These are phyloP conservation scores for Tenthredo amoena DNA, from an alignment of 2,888 invertebrate species.

Conservation along the genomic window DNA sequence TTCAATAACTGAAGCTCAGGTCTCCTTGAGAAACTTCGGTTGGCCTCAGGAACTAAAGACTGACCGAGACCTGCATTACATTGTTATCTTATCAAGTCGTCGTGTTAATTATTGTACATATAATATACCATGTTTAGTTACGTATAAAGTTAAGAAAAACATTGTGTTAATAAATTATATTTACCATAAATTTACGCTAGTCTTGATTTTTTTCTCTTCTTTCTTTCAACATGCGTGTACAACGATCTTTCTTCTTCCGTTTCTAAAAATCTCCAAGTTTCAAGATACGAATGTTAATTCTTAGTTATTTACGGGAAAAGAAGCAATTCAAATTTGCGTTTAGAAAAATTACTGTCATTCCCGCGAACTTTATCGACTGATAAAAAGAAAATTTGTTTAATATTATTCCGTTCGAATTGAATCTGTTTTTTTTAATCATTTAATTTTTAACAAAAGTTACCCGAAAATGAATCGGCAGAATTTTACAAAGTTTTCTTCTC, in stretches of 20 bases:
- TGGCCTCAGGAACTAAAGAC: slow-evolving; percentile 76
- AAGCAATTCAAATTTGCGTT: background rate
- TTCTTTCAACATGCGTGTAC: background rate
- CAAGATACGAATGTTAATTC: background rate
- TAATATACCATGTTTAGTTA: slow-evolving; percentile 73
- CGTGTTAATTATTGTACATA: slow-evolving; percentile 71
- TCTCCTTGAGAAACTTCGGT: slow-evolving; percentile 67
- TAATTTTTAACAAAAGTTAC: background rate
- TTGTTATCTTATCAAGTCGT: slow-evolving; percentile 73
- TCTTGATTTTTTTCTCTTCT: background rate
- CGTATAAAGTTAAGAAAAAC: slow-evolving; percentile 67
- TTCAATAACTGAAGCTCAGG: slow-evolving; percentile 55
- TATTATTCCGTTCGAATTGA: background rate
- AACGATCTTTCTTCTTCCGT: background rate
- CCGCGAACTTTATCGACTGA: background rate
- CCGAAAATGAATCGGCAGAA: background rate
- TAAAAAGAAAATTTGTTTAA: background rate
- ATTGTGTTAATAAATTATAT: slow-evolving; percentile 76
- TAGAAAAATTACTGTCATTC: background rate
- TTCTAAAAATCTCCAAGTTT: background rate
- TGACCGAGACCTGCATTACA: slow-evolving; percentile 77
- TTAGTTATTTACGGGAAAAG: background rate
- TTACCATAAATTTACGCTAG: slow-evolving; percentile 60
- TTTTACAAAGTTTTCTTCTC: background rate
- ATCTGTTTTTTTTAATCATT: background rate